Base-by-base conservation (phyloP, 2,888 invertebrate genomes). In the Endomychus coccineus region DNA sequence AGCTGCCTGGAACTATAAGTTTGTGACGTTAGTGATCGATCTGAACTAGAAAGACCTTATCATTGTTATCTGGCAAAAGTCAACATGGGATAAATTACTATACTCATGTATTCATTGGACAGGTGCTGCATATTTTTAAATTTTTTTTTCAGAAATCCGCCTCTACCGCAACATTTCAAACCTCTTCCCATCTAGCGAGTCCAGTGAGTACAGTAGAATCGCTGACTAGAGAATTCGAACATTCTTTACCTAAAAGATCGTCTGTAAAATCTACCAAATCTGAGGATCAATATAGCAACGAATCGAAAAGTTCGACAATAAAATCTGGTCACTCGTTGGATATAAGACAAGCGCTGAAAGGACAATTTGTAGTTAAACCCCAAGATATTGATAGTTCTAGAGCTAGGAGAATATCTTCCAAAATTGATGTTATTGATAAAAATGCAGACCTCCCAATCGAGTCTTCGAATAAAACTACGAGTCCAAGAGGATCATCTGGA, bases 181-280 rank as follows among this genome's bases (percentile, higher is more conserved):
- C 46, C 13, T 27, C 33, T 25, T 24, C 70, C 37, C 63, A 79
- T 16, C 67, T 84, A 49, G 80, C 80, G 34, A 84, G 83, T 58
- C 83, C 85, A 12, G 82, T 82, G 30, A 82, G 81, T 63, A 83
- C 84, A 27, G 82, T 85, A 44, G 83, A 84, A 61, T 83, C 81
- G 0, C 69, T 86, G 41, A 82, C 85, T 2, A 69, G 81, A 58
- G 88, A 88, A 68, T 80, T 89, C 54, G 88, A 89, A 61, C 83
- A 85, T 63, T 83, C 86, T 15, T 74, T 90, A 35, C 78, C 78
- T 48, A 58, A 58, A 25, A 47, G 60, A 16, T 58, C 59, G 14
- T 51, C 50, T 29, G 37, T 43, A 5, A 45, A 50, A 34, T 36
- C 44, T 4, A 46, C 43, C 15, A 38, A 39, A 14, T 36, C 36